Evolutionary conservation across 2,888 invertebrate genomes (phyloP), one percentile per base, ranked within the genome.

Genomic region (Sesia bembeciformis): DNA sequence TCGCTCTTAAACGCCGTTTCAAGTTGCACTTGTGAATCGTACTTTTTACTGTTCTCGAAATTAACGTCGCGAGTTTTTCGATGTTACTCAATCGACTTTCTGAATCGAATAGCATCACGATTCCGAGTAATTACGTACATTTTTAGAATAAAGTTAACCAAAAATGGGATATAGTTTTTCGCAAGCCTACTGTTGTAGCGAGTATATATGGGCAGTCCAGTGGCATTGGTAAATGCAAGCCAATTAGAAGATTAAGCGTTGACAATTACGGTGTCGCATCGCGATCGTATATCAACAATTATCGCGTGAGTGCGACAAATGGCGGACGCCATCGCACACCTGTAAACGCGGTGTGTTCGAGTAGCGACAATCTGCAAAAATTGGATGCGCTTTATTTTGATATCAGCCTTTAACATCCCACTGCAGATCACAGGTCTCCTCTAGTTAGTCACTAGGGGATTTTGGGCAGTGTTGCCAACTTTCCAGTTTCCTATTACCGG

Each of bases 171-270:
- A 62, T 54, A 65, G 74, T 81, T 77, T 77, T 83, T 81, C 69
- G 64, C 65, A 62, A 66, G 65, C 62, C 61, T 74, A 78, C 78
- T 81, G 81, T 83, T 70, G 74, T 63, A 62, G 66, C 66, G 67
- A 68, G 62, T 70, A 70, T 72, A 67, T 68, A 68, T 71, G 72
- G 70, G 78, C 79, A 74, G 76, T 73, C 76, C 74, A 75, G 75
- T 89, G 89, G 86, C 89, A 84, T 78, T 89, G 88, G 85, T 77
- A 89, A 89, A 89, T 89, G 88, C 79, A 85, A 82, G 81, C 77
- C 89, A 88, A 89, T 89, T 89, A 89, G 88, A 89, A 89, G 89
- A 89, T 89, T 86, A 89, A 89, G 83, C 89, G 89, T 82, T 87
- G 89, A 89, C 89, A 89, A 89, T 89, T 89, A 89, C 88, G 66